phyloP scores from a whole-genome alignment of 2,888 invertebrate genomes.

The Clanis bilineata region DNA sequence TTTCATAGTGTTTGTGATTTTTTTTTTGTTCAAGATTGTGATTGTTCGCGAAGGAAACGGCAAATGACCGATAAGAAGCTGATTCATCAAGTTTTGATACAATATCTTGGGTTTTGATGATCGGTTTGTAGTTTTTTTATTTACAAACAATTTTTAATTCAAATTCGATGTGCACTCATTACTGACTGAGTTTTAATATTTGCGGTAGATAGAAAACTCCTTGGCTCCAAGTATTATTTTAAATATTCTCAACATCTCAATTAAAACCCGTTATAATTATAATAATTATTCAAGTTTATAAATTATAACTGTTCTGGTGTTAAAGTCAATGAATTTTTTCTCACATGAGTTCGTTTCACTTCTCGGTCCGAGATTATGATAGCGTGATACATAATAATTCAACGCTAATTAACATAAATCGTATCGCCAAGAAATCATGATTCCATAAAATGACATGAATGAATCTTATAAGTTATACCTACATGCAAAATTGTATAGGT shows the following conservation, averaged over 20 bases:
- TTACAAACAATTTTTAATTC: slow-evolving; percentile 4
- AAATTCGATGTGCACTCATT: not conserved
- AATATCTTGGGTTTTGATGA: slow-evolving; percentile 29
- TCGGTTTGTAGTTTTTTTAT: slow-evolving; percentile 31
- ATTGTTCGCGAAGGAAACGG: slow-evolving; percentile 65
- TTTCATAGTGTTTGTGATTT: slow-evolving; percentile 31
- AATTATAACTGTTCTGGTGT: slow-evolving; percentile 25
- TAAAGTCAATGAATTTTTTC: slow-evolving; percentile 4
- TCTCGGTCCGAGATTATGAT: slow-evolving; percentile 17
- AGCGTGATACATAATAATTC: slow-evolving; percentile 7
- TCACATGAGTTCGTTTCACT: slow-evolving; percentile 22
- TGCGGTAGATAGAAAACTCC: not conserved
- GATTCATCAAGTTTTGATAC: slow-evolving; percentile 40
- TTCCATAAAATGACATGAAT: not conserved
- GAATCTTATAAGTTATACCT: too few relatives aligned
- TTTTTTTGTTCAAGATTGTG: slow-evolving; percentile 34
- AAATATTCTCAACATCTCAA: not conserved
- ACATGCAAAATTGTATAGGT: not conserved
- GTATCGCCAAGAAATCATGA: not conserved
- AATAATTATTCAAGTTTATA: slow-evolving; percentile 8
- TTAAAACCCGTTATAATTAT: slow-evolving; percentile 15
- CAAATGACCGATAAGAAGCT: slow-evolving; percentile 59
- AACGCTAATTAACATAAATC: slow-evolving; percentile 10
- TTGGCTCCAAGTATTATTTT: not conserved
- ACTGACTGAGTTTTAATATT: not conserved